A percentile compares a stretch with the other conserved stretches of the same genome.
Evolutionary conservation across 2,888 invertebrate species (phyloP).

Genomic region (Eupithecia pulchellata): DNA sequence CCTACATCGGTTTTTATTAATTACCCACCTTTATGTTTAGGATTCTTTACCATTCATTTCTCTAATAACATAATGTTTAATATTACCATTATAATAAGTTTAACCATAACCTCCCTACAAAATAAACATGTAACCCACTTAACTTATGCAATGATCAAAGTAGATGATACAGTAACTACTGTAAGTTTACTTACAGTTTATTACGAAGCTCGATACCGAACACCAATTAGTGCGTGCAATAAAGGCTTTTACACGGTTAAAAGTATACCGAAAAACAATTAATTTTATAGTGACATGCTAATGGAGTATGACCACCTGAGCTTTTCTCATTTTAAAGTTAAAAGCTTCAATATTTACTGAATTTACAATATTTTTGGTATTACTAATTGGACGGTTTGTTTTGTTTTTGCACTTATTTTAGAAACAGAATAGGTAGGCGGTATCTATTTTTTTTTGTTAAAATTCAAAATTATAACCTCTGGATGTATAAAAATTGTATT

Average conservation of each 20-base stretch:
- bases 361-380: not conserved
- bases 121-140: not conserved
- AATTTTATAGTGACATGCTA: constrained; percentile 74
- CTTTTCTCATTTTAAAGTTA: constrained; percentile 50
- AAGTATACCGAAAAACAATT: constrained; percentile 72
- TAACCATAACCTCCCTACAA: not conserved
- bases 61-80: no score
- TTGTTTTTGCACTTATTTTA: no score
- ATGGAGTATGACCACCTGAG: constrained; percentile 68
- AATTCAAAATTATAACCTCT: not conserved
- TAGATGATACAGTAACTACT: no score
- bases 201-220: constrained; percentile 54
- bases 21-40: no score
- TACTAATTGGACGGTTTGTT: no score
- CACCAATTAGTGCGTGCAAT: constrained; percentile 65
- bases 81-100: not conserved
- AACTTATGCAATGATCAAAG: no score
- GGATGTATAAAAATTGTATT: not conserved
- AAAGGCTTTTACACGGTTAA: constrained; percentile 68
- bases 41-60: no score
- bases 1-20: no score
- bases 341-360: constrained; percentile 32
- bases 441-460: no score
- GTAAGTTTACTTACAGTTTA: constrained; percentile 55
- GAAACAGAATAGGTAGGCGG: no score